These are phyloP conservation scores for Lycocerus yunnanus DNA, from an alignment of 2,888 invertebrate species.

Conservation along the genomic window DNA sequence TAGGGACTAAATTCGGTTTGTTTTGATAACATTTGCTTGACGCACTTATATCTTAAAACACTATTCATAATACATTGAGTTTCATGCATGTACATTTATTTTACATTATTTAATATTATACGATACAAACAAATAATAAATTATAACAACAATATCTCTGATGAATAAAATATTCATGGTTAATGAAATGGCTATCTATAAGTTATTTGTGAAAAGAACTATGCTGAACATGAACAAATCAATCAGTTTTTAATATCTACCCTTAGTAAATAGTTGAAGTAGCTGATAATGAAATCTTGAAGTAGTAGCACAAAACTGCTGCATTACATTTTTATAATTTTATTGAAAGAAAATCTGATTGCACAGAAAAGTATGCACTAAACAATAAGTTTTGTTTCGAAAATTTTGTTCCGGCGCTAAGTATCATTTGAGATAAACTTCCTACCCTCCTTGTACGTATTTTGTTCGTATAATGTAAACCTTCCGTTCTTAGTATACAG, in stretches of 20 bases:
- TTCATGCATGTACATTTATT: too few relatives aligned
- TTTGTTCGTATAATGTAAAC: too few relatives aligned
- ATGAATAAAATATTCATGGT: neutral
- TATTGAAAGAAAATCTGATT: neutral
- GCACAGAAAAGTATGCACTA: neutral
- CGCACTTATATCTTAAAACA: too few relatives aligned
- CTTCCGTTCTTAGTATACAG: too few relatives aligned
- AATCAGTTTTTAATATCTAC: neutral
- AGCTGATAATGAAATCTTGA: neutral
- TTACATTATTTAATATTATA: too few relatives aligned
- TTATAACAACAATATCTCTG: too few relatives aligned
- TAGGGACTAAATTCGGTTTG: too few relatives aligned
- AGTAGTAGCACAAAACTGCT: neutral
- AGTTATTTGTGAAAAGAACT: neutral
- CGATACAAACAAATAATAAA: neutral
- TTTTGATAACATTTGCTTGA: too few relatives aligned
- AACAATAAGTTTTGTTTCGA: neutral
- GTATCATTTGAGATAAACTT: neutral
- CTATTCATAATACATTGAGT: too few relatives aligned
- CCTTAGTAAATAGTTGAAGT: neutral
- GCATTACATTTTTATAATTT: neutral
- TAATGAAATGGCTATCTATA: neutral
- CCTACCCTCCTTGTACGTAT: too few relatives aligned
- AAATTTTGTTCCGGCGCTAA: neutral
- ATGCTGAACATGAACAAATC: neutral